A percentile compares a stretch with the other conserved stretches of the same genome.
Conservation (phyloP, 2,113 vertebrate genomes). For the Cettia cetti region DNA sequence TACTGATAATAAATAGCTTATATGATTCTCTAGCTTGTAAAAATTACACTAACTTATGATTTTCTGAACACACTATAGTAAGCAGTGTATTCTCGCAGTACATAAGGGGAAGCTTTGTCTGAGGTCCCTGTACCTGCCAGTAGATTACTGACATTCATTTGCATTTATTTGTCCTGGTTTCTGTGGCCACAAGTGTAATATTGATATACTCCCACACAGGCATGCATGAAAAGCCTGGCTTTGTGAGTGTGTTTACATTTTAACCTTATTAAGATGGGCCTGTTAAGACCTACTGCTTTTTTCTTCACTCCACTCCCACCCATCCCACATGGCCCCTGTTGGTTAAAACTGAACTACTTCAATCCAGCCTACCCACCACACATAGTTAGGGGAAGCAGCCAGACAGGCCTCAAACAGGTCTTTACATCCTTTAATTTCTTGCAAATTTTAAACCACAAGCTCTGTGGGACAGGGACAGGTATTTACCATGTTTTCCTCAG, state of each 20-base stretch:
- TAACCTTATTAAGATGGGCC: background rate
- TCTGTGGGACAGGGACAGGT: background rate
- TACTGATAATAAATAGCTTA: background rate
- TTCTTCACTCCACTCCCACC: background rate
- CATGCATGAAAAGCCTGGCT: background rate
- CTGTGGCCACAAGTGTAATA: background rate
- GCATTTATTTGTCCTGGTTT: background rate
- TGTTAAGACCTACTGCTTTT: background rate
- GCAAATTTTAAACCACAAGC: background rate
- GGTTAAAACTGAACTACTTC: background rate
- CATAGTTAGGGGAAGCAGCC: background rate
- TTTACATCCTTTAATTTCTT: background rate
- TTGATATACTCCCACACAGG: background rate
- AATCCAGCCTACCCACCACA: background rate
- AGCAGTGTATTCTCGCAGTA: background rate
- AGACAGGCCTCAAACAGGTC: background rate
- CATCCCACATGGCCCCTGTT: background rate
- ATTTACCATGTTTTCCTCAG: background rate
- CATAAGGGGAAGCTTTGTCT: background rate
- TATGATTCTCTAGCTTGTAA: background rate
- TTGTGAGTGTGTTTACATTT: background rate
- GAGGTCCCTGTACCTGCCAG: background rate
- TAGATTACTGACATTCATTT: background rate
- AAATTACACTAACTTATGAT: background rate
- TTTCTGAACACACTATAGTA: background rate